Evolutionary conservation across 2,113 vertebrate genomes (phyloP).

Genomic region (Megalops atlanticus): DNA sequence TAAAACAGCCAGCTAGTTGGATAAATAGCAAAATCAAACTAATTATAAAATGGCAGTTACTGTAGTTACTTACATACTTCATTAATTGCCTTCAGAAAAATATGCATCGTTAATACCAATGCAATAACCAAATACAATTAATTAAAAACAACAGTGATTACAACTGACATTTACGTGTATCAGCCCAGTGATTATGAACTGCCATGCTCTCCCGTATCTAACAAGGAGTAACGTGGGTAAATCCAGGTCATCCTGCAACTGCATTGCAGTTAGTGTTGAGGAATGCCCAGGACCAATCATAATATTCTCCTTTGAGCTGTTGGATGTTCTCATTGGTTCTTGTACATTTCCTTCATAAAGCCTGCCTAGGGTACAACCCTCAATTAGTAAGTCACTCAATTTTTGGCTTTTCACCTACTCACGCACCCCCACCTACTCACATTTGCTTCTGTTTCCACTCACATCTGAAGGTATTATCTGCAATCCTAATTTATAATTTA

Average conservation of each 20-base stretch:
- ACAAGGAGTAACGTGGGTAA: conserved; percentile 11
- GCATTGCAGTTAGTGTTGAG: conserved; percentile 39
- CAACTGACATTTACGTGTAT: neutral
- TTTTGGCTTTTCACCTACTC: neutral
- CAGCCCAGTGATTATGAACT: neutral
- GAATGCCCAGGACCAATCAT: conserved; percentile 20
- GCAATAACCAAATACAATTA: conserved; percentile 1
- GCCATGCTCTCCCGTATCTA: neutral
- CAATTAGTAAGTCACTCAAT: neutral
- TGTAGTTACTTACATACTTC: too few species aligned
- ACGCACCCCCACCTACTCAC: conserved; percentile 23
- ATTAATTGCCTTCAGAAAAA: neutral
- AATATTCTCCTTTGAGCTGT: neutral
- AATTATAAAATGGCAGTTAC: too few species aligned
- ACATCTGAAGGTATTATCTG: conserved; percentile 15
- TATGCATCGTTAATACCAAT: neutral
- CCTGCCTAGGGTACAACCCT: conserved; percentile 1
- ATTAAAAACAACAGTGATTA: conserved; percentile 8
- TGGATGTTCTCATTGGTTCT: conserved; percentile 7
- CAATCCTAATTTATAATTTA: neutral
- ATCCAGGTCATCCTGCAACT: conserved; percentile 42
- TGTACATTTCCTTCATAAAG: neutral
- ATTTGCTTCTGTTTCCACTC: conserved; percentile 36
- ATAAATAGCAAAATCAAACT: too few species aligned
- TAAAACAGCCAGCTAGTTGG: too few species aligned